phyloP scores from a whole-genome alignment of 2,113 vertebrate genomes.

The Onychostoma macrolepis region DNA sequence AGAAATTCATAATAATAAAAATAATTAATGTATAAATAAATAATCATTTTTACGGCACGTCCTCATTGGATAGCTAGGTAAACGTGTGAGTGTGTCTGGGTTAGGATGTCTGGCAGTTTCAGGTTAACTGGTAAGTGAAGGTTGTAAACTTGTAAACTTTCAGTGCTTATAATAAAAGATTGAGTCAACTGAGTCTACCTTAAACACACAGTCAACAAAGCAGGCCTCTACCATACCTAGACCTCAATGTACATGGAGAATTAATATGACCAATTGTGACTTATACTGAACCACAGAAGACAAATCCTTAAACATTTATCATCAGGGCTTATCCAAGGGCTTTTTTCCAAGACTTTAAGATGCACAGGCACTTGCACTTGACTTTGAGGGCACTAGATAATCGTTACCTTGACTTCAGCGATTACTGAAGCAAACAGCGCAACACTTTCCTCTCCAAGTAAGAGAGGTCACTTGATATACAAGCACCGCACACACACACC shows the following conservation, averaged over 20 bases:
- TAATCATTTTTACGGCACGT: not conserved
- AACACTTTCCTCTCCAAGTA: conserved; percentile 53
- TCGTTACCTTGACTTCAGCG: conserved; percentile 68
- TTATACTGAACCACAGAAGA: not conserved
- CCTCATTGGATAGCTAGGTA: not conserved
- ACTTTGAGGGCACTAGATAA: conserved; percentile 56
- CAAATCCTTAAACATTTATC: not conserved
- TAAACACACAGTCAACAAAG: not conserved
- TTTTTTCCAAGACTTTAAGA: not conserved
- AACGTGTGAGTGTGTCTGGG: not conserved
- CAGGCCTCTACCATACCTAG: not conserved
- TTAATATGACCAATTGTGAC: not conserved
- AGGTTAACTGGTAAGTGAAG: conserved; percentile 18
- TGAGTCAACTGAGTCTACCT: conserved; percentile 54
- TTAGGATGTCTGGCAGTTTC: not conserved
- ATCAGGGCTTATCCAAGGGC: not conserved
- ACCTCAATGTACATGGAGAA: not conserved
- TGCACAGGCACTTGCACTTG: conserved; percentile 17
- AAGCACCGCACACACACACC: conserved; percentile 43
- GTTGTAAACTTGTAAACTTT: conserved; percentile 31
- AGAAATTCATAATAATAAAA: too few species aligned
- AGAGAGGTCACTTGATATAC: conserved; percentile 55
- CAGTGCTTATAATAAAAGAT: conserved; percentile 61
- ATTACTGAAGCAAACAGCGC: conserved; percentile 67
- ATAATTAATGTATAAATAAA: too few species aligned